phyloP scores from a whole-genome alignment of 2,888 invertebrate species.

The Itoplectis maculator region DNA sequence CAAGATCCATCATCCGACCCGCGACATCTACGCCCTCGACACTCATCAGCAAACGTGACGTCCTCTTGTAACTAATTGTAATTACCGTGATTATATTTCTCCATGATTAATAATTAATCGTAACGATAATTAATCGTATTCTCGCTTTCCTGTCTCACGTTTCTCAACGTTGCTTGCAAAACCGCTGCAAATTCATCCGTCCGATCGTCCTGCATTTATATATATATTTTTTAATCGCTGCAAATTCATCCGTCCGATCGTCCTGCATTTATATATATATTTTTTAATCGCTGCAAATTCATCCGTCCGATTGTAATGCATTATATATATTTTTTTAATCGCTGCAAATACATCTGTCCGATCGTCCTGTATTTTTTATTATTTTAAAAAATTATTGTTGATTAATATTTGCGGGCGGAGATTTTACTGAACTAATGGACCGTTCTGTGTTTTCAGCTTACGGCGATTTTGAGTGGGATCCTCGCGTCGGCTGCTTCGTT shows the following conservation, averaged over 20 bases:
- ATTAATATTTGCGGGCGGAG: neutral
- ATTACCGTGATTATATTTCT: conserved; percentile 13
- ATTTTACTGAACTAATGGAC: conserved; percentile 17
- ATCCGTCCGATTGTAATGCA: neutral
- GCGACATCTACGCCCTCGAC: conserved; percentile 78
- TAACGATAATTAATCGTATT: conserved; percentile 8
- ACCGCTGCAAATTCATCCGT: neutral
- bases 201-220: neutral
- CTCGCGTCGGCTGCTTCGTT: conserved; percentile 21
- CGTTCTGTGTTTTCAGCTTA: conserved; percentile 37
- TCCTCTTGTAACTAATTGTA: neutral
- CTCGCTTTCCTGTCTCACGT: neutral
- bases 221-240: neutral
- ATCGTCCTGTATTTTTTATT: neutral
- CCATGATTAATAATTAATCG: conserved; percentile 11
- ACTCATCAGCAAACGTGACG: conserved; percentile 62
- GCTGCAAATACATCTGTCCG: neutral
- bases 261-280: neutral
- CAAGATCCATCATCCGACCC: conserved; percentile 74
- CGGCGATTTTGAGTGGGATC: conserved; percentile 29
- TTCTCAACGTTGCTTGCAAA: neutral
- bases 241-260: neutral
- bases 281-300: neutral
- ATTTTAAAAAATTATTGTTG: neutral
- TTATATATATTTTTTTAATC: neutral